A percentile compares a stretch with the other conserved stretches of the same genome.
These are phyloP conservation scores for Sitobion miscanthi DNA, from an alignment of 1,140 invertebrate genomes.

Conservation along the genomic window DNA sequence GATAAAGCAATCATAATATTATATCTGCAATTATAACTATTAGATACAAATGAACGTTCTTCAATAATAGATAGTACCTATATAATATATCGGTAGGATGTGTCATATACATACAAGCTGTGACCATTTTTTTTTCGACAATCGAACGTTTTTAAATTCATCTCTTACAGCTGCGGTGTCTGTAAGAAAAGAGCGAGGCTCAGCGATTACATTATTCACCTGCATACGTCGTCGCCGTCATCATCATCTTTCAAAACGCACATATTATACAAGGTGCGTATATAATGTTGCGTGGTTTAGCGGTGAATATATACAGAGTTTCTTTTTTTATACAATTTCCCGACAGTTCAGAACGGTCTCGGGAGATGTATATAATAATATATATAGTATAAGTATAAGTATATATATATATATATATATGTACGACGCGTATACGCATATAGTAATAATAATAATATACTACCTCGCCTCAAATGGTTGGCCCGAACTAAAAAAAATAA, in stretches of 20 bases:
- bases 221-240: neutral
- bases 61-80: neutral
- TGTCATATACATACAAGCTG: neutral
- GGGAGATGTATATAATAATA: neutral
- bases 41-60: neutral
- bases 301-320: neutral
- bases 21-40: neutral
- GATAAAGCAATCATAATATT: neutral
- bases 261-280: neutral
- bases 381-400: neutral
- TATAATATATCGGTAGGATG: neutral
- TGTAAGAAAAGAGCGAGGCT: neutral
- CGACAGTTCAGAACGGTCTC: neutral
- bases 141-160: neutral
- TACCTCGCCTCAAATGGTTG: neutral
- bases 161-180: neutral
- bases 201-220: neutral
- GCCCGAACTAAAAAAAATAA: neutral
- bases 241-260: neutral
- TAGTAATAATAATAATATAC: neutral
- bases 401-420: too few relatives aligned
- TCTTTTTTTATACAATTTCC: neutral
- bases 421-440: neutral
- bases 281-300: neutral
- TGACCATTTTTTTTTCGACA: neutral